Percentiles rank a stretch among this genome's conserved stretches.
Evolutionary conservation across 2,888 invertebrate species (phyloP).

Genomic region (Mesopsocus fuscifrons): DNA sequence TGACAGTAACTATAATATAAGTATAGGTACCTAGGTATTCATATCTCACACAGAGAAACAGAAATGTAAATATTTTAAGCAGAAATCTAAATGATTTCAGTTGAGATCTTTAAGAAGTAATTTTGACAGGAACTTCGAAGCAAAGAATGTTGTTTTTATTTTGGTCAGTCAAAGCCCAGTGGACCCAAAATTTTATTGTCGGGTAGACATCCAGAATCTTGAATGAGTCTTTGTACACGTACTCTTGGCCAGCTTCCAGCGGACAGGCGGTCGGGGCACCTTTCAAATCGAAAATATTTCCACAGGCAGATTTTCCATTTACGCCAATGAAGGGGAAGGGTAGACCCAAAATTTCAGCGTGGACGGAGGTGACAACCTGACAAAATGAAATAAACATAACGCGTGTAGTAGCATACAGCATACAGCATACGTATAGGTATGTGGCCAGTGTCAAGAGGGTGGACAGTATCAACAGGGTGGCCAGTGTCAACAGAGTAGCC

Average conservation of each 20-base stretch:
- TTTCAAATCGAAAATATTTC: conserved; percentile 36
- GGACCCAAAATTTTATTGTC: conserved; percentile 33
- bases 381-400: too few species aligned
- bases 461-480: too few species aligned
- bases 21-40: too few species aligned
- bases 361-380: conserved; percentile 35
- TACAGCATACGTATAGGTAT: too few species aligned
- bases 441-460: too few species aligned
- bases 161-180: conserved; percentile 37
- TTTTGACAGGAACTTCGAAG: conserved; percentile 50
- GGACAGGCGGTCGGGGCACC: conserved; percentile 42
- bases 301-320: conserved; percentile 47
- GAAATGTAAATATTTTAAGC: too few species aligned
- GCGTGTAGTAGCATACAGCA: too few species aligned
- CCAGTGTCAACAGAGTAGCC: too few species aligned
- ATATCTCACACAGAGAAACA: too few species aligned
- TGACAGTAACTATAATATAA: too few species aligned
- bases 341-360: conserved; percentile 39
- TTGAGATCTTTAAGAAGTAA: conserved; percentile 26
- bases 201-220: conserved; percentile 34
- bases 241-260: conserved; percentile 42
- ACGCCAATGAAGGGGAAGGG: conserved; percentile 58
- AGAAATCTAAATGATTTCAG: too few species aligned
- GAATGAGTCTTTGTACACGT: conserved; percentile 46
- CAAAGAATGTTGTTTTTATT: conserved; percentile 32